phyloP scores from a whole-genome alignment of 1,140 invertebrate species.

The Apis laboriosa region DNA sequence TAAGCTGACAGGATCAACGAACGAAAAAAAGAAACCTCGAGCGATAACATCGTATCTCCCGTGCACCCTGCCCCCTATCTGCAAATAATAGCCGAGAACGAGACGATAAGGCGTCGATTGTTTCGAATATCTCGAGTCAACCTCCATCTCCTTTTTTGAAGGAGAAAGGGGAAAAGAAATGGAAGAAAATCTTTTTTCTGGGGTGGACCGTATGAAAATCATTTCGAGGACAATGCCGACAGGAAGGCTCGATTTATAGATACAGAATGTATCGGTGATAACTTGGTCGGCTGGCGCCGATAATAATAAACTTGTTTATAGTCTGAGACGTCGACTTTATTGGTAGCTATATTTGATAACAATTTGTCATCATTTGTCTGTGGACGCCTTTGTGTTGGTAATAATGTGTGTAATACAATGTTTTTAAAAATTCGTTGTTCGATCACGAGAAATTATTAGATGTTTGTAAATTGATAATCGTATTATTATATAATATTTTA shows the following conservation, averaged over 20 bases:
- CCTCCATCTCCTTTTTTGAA: neutral
- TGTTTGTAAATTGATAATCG: neutral
- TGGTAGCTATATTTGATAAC: conserved; percentile 8
- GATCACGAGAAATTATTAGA: neutral
- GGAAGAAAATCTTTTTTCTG: neutral
- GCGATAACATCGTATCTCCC: conserved; percentile 33
- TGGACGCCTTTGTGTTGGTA: neutral
- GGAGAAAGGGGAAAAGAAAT: neutral
- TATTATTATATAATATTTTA: too few species aligned
- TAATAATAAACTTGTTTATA: conserved; percentile 33
- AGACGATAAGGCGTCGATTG: conserved; percentile 50
- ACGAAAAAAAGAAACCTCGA: conserved; percentile 24
- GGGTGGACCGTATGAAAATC: neutral
- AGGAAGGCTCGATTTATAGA: neutral
- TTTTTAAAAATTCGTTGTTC: neutral
- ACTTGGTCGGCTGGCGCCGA: neutral
- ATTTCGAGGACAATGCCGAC: neutral
- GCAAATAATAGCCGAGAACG: conserved; percentile 49
- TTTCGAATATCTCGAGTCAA: conserved; percentile 11
- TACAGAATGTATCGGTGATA: neutral
- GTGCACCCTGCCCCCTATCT: conserved; percentile 38
- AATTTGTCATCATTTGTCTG: conserved; percentile 47
- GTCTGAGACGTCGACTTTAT: neutral
- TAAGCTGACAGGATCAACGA: neutral
- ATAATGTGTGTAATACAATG: neutral